Conservation (phyloP, 2,888 invertebrate genomes). For the Phymatocera aterrima region DNA sequence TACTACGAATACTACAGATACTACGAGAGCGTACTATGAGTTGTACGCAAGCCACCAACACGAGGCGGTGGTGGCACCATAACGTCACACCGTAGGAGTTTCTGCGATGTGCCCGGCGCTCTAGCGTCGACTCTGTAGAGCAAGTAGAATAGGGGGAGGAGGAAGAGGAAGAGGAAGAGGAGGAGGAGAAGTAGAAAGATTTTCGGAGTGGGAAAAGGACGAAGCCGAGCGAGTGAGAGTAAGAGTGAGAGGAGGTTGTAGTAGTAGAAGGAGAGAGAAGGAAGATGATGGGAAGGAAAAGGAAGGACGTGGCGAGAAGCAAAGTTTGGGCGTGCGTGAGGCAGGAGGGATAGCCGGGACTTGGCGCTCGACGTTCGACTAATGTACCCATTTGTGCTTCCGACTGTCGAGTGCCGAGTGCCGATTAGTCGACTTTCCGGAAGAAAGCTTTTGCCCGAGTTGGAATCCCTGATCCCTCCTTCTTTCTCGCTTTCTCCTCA, state of each 20-base stretch:
- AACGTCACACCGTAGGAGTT: constrained; percentile 43
- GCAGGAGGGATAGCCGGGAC: constrained; percentile 33
- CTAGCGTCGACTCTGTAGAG: not conserved
- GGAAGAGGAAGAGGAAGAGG: not conserved
- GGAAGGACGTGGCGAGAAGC: constrained; percentile 9
- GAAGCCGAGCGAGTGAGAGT: not conserved
- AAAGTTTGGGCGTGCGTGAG: constrained; percentile 41
- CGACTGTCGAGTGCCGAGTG: constrained; percentile 44
- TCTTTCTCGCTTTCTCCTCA: constrained; percentile 17
- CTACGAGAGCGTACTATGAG: constrained; percentile 69
- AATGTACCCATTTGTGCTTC: constrained; percentile 46
- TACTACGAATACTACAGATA: constrained; percentile 69
- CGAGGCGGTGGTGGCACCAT: constrained; percentile 46
- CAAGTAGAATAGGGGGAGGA: not conserved
- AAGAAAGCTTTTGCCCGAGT: constrained; percentile 40
- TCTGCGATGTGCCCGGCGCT: constrained; percentile 12
- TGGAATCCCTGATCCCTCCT: constrained; percentile 33
- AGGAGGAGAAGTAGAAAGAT: not conserved
- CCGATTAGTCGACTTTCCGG: constrained; percentile 46
- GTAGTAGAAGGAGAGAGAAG: not conserved
- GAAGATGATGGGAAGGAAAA: not conserved
- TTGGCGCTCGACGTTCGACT: constrained; percentile 45
- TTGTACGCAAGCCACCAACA: constrained; percentile 65
- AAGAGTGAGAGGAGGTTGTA: too few species aligned
- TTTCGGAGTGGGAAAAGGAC: not conserved